Percentiles rank a stretch among this genome's conserved stretches.
Evolutionary conservation across 92 coral and sea anemone genomes (phyloP).

Genomic region (Nematostella vectensis): DNA sequence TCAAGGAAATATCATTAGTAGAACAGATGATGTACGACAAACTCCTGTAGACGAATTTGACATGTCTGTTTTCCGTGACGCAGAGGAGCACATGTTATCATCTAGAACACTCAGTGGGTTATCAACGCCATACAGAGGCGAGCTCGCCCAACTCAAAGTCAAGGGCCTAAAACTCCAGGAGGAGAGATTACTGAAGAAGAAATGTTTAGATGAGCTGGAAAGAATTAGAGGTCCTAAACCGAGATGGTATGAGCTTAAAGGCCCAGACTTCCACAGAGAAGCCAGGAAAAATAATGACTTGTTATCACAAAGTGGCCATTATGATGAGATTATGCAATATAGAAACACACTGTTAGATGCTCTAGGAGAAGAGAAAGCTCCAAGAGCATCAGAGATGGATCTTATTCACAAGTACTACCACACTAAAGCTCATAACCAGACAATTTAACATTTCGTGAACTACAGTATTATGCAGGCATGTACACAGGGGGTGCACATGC

Average conservation of each 20-base stretch:
- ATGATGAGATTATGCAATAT: constrained; percentile 82
- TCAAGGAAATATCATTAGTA: constrained; percentile 65
- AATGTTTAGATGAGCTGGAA: constrained; percentile 69
- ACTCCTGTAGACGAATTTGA: constrained; percentile 74
- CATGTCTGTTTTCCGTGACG: constrained; percentile 68
- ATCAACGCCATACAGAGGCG: constrained; percentile 83
- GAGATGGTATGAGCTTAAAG: constrained; percentile 90
- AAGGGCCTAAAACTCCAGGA: constrained; percentile 77
- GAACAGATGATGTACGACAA: constrained; percentile 57
- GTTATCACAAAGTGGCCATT: constrained; percentile 74
- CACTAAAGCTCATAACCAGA: constrained; percentile 21
- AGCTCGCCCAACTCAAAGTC: constrained; percentile 56
- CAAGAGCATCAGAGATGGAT: constrained; percentile 9
- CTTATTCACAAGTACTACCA: constrained; percentile 26
- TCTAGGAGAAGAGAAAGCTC: constrained; percentile 62
- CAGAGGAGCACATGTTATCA: constrained; percentile 76
- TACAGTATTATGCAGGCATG: no score
- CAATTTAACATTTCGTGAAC: no score
- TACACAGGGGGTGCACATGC: no score
- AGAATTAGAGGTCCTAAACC: constrained; percentile 93
- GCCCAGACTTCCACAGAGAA: constrained; percentile 75
- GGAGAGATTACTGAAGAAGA: constrained; percentile 61
- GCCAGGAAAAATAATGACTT: constrained; percentile 79
- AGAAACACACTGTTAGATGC: constrained; percentile 63
- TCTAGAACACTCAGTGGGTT: constrained; percentile 86